Base-by-base conservation (phyloP, 2,888 invertebrate species). In the Belgica antarctica region DNA sequence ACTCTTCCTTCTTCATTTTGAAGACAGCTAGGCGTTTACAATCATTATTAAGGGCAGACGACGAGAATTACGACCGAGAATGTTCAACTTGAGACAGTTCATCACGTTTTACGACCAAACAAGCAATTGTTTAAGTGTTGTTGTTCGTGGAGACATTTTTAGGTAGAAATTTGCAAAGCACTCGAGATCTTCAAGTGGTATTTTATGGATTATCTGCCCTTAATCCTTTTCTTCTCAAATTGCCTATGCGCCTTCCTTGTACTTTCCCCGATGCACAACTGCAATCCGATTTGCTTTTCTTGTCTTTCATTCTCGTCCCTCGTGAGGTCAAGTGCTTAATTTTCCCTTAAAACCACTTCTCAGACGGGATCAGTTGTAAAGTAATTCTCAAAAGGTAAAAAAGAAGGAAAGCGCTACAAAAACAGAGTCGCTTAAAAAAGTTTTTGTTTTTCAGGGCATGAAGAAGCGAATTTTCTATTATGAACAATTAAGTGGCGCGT, bases 321-420 rank as follows among this genome's bases (percentile, higher is more conserved):
- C 47, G 46, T 57, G 68, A 68, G 68, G 68, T 68, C 68, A 68
- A 68, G 68, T 68, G 68, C 68, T 57, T 68, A 68, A 68, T 52
- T 57, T 27, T n/a, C 47, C 22, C 8, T 15, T 28, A 17, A 68
- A 59, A 27, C 25, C 59, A 59, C 59, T 59, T 24, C 59, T 59
- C 59, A 59, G 59, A 59, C 59, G 15, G 15, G n/a, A n/a, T n/a
- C n/a, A n/a, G n/a, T n/a, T n/a, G n/a, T n/a, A n/a, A n/a, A n/a
- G n/a, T n/a, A 59, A 59, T 24, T 41, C 41, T 15, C 19, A 22
- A 3, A 5, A 31, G 34, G 7, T 31, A 8, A 8, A 5, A 31
- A 5, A 31, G 5, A 31, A 31, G 34, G 12, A 31, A 31, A 31
- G 12, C 34, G 12, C 34, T 31, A 31, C 34, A 31, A 22, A 52